Evolutionary conservation across 2,113 vertebrate species (phyloP), one percentile per base, ranked within the genome.

Genomic region (Anguilla rostrata): DNA sequence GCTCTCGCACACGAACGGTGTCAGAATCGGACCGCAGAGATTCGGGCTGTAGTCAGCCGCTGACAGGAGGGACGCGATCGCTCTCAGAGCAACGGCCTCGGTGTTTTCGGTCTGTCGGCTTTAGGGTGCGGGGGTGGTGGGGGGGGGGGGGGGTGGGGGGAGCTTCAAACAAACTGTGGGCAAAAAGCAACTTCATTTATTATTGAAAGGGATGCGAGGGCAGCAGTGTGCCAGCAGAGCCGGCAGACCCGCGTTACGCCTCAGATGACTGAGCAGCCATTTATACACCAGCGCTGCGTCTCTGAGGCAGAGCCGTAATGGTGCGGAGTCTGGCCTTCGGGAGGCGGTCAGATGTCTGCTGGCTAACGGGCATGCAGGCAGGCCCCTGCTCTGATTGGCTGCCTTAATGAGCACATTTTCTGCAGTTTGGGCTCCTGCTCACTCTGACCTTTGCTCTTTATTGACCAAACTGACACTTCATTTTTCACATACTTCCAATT

Each of bases 371-470:
- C 94, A 95, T 94, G 95, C 96, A 93, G 95, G 92, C 94, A 93
- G 88, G 89, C 66, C 93, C 95, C 96, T 96, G 96, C 96, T 95
- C 96, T 96, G 96, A 96, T 96, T 95, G 86, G 95, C 94, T 95
- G 95, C 94, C 95, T 97, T 99, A 99, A 98, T 97, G 97, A 98
- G 96, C 95, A 96, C 93, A 96, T 97, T 97, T 97, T 90, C 94
- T 95, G 93, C 95, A 87, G 95, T 98, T 97, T 95, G 94, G 96
- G 95, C 96, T 96, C 94, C 94, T 92, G 95, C 95, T 96, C 95
- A 94, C 96, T 94, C 94, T 96, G 96, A 97, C 97, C 97, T 97
- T 97, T 98, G 96, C 93, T 97, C 97, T 97, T 96, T 98, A 97
- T 98, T 98, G 98, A 98, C 97, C 96, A 93, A 97, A 97, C 95